Evolutionary conservation across 35 echinoderm and acorn worm species (phyloP).

Genomic region (Lytechinus variegatus): DNA sequence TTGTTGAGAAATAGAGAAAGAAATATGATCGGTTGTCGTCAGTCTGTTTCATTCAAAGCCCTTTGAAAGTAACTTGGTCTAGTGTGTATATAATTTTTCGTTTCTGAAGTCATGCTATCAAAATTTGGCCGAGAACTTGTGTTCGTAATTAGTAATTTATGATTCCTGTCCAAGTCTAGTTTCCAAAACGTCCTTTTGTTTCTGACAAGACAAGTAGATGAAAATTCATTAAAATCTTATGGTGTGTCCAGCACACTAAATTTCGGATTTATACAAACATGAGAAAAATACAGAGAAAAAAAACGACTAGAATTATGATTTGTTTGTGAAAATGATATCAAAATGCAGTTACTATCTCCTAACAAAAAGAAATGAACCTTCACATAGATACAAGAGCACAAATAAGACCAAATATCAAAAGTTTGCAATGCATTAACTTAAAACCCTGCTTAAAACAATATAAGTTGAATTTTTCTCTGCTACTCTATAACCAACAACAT

Average conservation of each 20-base stretch:
- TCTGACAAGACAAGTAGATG: background rate
- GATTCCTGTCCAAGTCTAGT: background rate
- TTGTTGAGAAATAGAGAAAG: background rate
- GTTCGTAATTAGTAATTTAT: background rate
- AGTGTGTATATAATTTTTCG: background rate
- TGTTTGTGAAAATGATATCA: slow-evolving; percentile 6
- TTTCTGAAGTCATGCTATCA: background rate
- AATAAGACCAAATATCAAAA: slow-evolving; percentile 32
- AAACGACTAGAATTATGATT: background rate
- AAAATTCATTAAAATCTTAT: background rate
- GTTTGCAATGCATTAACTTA: slow-evolving; percentile 30
- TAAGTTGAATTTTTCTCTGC: background rate
- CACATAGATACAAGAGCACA: background rate
- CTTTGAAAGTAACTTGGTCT: background rate
- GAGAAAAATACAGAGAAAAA: slow-evolving; percentile 15
- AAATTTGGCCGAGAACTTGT: background rate
- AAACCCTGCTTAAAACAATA: slow-evolving; percentile 28
- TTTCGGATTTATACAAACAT: slow-evolving; percentile 25
- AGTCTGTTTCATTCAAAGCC: background rate
- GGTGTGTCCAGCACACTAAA: slow-evolving; percentile 37
- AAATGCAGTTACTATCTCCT: background rate
- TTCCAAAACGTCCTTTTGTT: background rate
- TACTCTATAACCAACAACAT: background rate
- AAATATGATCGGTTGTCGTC: background rate
- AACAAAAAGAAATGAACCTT: background rate